A percentile compares a stretch with the other conserved stretches of the same genome.
phyloP scores from a whole-genome alignment of 1,140 invertebrate species.

The Drosophila bocki region DNA sequence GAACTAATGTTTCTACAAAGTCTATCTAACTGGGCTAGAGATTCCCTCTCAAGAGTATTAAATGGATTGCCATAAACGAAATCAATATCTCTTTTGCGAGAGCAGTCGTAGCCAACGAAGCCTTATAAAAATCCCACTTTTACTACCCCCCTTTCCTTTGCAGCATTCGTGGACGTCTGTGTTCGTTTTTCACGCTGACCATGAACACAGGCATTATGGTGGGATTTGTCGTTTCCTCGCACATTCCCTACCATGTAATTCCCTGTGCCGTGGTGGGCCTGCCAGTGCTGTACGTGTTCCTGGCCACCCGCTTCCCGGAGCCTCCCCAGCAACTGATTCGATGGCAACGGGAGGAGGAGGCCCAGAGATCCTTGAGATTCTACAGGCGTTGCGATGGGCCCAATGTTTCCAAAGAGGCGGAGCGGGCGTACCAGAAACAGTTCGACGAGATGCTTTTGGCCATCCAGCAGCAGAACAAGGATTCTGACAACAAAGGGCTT shows the following conservation, averaged over 20 bases:
- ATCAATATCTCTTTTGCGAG: background rate
- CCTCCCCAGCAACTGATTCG: constrained; percentile 70
- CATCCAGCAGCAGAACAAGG: constrained; percentile 51
- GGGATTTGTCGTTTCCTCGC: constrained; percentile 67
- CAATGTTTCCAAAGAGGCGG: constrained; percentile 36
- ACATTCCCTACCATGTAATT: constrained; percentile 71
- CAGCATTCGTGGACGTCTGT: constrained; percentile 75
- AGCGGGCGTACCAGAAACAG: constrained; percentile 48
- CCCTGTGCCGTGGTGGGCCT: constrained; percentile 61
- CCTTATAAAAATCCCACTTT: background rate
- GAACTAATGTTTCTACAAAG: too few relatives aligned
- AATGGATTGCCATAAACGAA: background rate
- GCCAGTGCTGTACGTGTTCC: constrained; percentile 57
- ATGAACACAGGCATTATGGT: constrained; percentile 70
- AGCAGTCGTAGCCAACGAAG: background rate
- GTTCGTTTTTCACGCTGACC: constrained; percentile 66
- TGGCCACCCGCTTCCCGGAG: constrained; percentile 66
- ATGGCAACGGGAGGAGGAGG: constrained; percentile 46
- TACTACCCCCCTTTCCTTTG: background rate
- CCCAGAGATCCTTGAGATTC: constrained; percentile 60
- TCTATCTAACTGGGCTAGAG: background rate
- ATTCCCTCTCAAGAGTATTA: background rate
- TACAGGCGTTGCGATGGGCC: constrained; percentile 61
- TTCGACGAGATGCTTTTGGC: constrained; percentile 66
- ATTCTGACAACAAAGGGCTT: constrained; percentile 23